Evolutionary conservation across 2,797 vertebrate genomes (phyloP), one percentile per base, ranked within the genome.

Genomic region (Chiroxiphia lanceolata): DNA sequence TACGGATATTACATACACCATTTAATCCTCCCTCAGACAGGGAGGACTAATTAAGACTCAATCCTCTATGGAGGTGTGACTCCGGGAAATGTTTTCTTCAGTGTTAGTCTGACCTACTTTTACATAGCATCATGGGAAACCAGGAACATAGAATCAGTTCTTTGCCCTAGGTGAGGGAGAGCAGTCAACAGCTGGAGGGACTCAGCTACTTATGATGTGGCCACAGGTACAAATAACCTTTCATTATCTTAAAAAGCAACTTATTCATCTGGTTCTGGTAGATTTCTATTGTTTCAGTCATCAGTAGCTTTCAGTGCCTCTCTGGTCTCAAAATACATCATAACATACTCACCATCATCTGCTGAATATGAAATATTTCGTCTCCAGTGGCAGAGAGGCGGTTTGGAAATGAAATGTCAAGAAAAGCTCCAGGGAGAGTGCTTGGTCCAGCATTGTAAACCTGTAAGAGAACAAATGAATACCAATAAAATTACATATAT

Each of bases 401-500:
- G 96, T 98, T 99, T 51, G 99, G 99, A 97, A 99, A 98, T 59
- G 98, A 98, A 96, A 99, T 98, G 96, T 98, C 98, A 96, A 99
- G 98, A 15, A 97, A 98, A 64, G 99, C 99, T 85, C 98, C 98
- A 40, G 99, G 99, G 26, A 99, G 98, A 88, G 98, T 98, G 98
- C 99, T 99, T 77, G 99, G 99, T 45, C 99, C 99, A 77, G 98
- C 98, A 97, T 99, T 99, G 96, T 99, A 99, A 94, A 99, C 98
- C 99, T 99, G 91, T 13, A 72, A 56, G 22, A 56, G 78, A 89
- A 57, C 54, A 89, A 83, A 67, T 5, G 2, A 72, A 54, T 29
- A 59, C 13, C 53, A 88, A 51, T 25, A 42, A 53, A 71, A 68
- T 67, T 57, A 69, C 60, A 63, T 25, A 23, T 29, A 47, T 47